These are phyloP conservation scores for Bhutanitis thaidina DNA, from an alignment of 2,888 invertebrate genomes.

Conservation along the genomic window DNA sequence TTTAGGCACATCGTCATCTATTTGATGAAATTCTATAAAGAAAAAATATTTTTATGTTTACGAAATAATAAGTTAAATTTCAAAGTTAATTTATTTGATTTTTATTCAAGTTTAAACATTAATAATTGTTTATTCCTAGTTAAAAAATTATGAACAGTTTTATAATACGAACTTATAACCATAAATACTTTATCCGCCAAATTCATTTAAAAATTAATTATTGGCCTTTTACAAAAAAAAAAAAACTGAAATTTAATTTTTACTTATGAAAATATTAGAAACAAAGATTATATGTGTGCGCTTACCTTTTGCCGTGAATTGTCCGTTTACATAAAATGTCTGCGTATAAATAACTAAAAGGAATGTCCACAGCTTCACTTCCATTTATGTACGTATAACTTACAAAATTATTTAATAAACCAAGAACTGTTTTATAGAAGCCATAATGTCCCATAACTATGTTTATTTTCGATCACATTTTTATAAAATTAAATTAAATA, in stretches of 20 bases:
- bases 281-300: slow-evolving; percentile 17
- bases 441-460: slow-evolving; percentile 69
- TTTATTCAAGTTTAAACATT: no score
- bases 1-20: slow-evolving; percentile 25
- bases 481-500: slow-evolving; percentile 7
- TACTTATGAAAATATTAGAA: background rate
- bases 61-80: no score
- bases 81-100: no score
- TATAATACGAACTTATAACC: no score
- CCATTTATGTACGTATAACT: slow-evolving; percentile 63
- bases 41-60: background rate
- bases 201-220: no score
- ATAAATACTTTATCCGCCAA: no score
- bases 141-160: no score
- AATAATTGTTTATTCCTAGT: no score
- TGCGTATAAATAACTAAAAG: slow-evolving; percentile 50
- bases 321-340: slow-evolving; percentile 44
- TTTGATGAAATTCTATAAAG: slow-evolving; percentile 15
- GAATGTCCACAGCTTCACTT: slow-evolving; percentile 64
- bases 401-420: slow-evolving; percentile 48
- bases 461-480: slow-evolving; percentile 28
- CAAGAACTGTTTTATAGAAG: slow-evolving; percentile 33
- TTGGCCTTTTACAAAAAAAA: no score
- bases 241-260: no score
- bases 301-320: slow-evolving; percentile 56